Evolutionary conservation across 2,888 invertebrate species (phyloP), one percentile per base, ranked within the genome.

Genomic region (Acanthosoma haemorrhoidale): DNA sequence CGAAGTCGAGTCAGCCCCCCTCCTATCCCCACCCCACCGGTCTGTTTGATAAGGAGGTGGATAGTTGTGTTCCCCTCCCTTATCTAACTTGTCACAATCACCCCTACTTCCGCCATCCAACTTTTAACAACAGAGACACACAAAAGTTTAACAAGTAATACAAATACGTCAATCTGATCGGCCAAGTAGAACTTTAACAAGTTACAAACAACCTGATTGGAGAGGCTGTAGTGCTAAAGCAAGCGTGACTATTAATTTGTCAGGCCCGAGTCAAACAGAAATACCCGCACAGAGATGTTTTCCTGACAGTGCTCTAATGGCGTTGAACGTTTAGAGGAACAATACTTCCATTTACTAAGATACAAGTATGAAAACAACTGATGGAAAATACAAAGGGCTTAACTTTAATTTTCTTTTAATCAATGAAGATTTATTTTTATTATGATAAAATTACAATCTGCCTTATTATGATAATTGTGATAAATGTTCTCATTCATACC

Each of bases 61-160:
- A 25, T 21, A 51, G 21, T 25, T 21, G 21, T 21, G 13, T 9
- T 11, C 2, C 13, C 4, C 51, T 25, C 21, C 25, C 51, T 51
- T 51, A 51, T 51, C 51, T 51, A 51, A 51, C 51, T 51, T 51
- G 51, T 51, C 51, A 51, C 51, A 51, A 51, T 51, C 51, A 51
- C 25, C 25, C 51, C 51, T 51, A 25, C 51, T 51, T 51, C 51
- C 51, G 51, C 51, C 25, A 51, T 51, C 51, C 51, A 51, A 51
- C 51, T 21, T 51, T 16, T 51, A 51, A 51, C 51, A 51, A 51
- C 51, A 51, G 51, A 51, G 25, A 51, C 21, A n/a, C 51, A 51
- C 16, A 51, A 51, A 51, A 51, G 51, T 51, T 51, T 51, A 51
- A 25, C 21, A 51, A 51, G 21, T 25, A 51, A 51, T 51, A 51